Conservation (phyloP, 2,113 vertebrate genomes). For the Phodopus roborovskii region DNA sequence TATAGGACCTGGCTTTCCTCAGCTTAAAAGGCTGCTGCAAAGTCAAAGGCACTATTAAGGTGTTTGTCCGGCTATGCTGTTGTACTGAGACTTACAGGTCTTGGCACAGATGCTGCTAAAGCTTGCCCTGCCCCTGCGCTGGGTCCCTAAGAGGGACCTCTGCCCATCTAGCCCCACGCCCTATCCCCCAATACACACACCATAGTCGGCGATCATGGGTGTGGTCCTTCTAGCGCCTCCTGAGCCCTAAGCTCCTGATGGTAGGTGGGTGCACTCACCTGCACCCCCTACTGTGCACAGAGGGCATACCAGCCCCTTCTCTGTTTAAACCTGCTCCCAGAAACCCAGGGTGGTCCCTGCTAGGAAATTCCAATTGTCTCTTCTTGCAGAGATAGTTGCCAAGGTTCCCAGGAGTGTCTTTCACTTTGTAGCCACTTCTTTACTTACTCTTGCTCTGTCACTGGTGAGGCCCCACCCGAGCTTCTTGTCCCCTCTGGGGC, state of each 20-base stretch:
- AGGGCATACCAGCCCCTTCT: not conserved
- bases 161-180: not conserved
- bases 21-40: not conserved
- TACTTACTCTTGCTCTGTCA: rapidly evolving
- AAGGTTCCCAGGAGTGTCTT: too few relatives aligned
- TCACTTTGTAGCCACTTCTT: too few relatives aligned
- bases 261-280: rapidly evolving
- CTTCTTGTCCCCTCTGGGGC: not conserved
- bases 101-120: not conserved
- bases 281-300: not conserved
- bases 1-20: not conserved
- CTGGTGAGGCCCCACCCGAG: not conserved
- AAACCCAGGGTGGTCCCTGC: not conserved
- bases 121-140: not conserved
- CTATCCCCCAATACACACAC: not conserved
- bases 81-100: not conserved
- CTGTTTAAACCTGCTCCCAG: not conserved
- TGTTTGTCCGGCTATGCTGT: not conserved
- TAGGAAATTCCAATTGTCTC: too few relatives aligned
- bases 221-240: not conserved
- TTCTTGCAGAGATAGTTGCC: not conserved
- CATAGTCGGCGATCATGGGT: not conserved
- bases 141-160: not conserved
- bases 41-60: not conserved
- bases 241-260: not conserved